A percentile compares a stretch with the other conserved stretches of the same genome.
Conservation (phyloP, 2,113 vertebrate genomes). For the Dinomys branickii region DNA sequence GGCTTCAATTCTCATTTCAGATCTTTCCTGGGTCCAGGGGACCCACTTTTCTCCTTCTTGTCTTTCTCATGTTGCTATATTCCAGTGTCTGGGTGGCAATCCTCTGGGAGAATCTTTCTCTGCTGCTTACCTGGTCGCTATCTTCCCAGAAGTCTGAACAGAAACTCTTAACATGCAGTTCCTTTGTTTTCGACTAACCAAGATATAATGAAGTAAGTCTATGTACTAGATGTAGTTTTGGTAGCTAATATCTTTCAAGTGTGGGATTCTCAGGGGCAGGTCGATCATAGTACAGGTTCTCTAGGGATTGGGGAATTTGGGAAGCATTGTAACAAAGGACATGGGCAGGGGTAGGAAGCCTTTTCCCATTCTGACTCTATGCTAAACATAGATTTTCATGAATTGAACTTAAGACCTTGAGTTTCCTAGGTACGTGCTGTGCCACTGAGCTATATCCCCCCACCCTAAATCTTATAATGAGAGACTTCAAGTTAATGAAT, state of each 20-base stretch:
- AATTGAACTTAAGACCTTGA: too few relatives aligned
- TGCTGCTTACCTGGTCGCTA: too few relatives aligned
- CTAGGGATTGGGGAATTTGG: neutral
- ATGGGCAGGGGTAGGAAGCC: neutral
- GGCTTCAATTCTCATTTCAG: too few relatives aligned
- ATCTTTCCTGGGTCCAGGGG: too few relatives aligned
- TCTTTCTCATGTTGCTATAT: too few relatives aligned
- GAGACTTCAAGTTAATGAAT: neutral
- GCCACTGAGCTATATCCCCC: too few relatives aligned
- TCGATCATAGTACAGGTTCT: neutral
- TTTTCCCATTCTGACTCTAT: neutral
- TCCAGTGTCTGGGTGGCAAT: too few relatives aligned
- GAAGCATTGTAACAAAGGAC: neutral
- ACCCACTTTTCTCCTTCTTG: too few relatives aligned
- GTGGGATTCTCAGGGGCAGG: neutral
- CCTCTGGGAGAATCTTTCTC: too few relatives aligned
- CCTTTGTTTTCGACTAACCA: slow-evolving; percentile 32
- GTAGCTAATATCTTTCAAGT: neutral
- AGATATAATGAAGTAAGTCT: neutral
- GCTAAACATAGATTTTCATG: neutral
- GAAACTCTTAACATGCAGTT: neutral
- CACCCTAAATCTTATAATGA: neutral
- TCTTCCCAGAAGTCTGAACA: too few relatives aligned
- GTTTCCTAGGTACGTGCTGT: too few relatives aligned
- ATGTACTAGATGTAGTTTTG: neutral